Evolutionary conservation across 2,113 vertebrate species (phyloP).

Genomic region (Myrmecobius fasciatus): DNA sequence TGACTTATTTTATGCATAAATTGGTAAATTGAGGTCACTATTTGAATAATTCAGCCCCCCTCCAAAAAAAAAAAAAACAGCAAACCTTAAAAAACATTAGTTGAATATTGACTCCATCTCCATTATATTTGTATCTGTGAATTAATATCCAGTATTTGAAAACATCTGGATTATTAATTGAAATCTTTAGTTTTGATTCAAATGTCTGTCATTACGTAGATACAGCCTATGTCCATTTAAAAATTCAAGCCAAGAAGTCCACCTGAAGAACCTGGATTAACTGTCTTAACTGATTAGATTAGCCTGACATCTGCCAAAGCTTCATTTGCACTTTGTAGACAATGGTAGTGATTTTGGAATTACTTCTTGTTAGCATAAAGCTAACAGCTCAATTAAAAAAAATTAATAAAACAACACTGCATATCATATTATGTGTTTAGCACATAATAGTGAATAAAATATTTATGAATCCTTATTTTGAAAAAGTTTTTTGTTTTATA

Average conservation of each 20-base stretch:
- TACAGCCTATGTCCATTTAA: not conserved
- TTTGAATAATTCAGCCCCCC: not conserved
- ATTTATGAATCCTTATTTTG: constrained; percentile 78
- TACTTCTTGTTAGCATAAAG: constrained; percentile 76
- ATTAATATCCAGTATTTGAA: constrained; percentile 34
- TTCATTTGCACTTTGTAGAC: constrained; percentile 14
- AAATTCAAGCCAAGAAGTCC: constrained; percentile 28
- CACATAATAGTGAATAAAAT: constrained; percentile 52
- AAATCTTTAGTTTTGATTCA: constrained; percentile 35
- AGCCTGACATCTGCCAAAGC: constrained; percentile 43
- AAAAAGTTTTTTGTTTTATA: constrained; percentile 82
- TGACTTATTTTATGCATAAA: not conserved
- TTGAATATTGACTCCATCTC: not conserved
- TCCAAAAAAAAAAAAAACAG: not conserved
- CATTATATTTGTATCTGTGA: not conserved
- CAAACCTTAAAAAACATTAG: not conserved
- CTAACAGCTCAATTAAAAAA: constrained; percentile 71
- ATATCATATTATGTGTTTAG: not conserved
- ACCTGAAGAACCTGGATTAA: not conserved
- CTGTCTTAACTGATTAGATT: constrained; percentile 45
- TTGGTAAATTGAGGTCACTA: not conserved
- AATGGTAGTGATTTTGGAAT: constrained; percentile 33
- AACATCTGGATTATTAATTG: constrained; percentile 7
- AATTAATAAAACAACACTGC: not conserved
- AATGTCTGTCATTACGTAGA: constrained; percentile 8